Evolutionary conservation across 2,113 vertebrate species (phyloP), one percentile per base, ranked within the genome.

Genomic region (Chunga burmeisteri): DNA sequence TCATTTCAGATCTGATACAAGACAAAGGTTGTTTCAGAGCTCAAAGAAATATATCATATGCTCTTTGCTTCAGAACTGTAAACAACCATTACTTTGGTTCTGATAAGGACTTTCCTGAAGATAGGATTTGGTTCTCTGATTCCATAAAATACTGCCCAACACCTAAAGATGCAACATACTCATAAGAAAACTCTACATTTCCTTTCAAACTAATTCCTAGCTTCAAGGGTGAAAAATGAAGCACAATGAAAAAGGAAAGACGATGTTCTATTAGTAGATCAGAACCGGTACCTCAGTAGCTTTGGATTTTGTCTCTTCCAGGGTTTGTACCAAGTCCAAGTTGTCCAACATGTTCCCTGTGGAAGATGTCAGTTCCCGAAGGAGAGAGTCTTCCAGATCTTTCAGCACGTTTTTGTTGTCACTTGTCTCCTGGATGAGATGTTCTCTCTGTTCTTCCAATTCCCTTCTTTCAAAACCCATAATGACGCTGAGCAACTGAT

Each of bases 271-370:
- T 23, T 52, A 65, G 19, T 4, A 85, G 22, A 56, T 6, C 59
- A 59, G 36, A 81, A 77, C 23, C 11, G 1, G 27, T 47, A 99
- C 99, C 99, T 99, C 99, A 2, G 73, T 98, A 89, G 99, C 99
- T 96, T 99, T 99, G 88, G 98, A 97, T 93, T 99, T 99, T 36
- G 99, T 99, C 93, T 99, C 98, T 83, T 99, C 99, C 89, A 99
- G 95, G 3, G 99, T 99, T 15, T 98, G 77, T 75, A 99, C 98
- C 81, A 99, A 98, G 96, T 99, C 99, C 36, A 98, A 98, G 2
- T 99, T 99, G 96, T 99, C 99, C 96, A 99, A 75, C 99, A 99
- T 99, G 97, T 99, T 99, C 53, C 99, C 99, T 1, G 99, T 99
- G 94, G 99, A 99, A 19, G 98, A 99, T 6, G 99, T 98, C 94